Base-by-base conservation (phyloP, 35 echinoderm and acorn worm genomes). In the Strongylocentrotus purpuratus region DNA sequence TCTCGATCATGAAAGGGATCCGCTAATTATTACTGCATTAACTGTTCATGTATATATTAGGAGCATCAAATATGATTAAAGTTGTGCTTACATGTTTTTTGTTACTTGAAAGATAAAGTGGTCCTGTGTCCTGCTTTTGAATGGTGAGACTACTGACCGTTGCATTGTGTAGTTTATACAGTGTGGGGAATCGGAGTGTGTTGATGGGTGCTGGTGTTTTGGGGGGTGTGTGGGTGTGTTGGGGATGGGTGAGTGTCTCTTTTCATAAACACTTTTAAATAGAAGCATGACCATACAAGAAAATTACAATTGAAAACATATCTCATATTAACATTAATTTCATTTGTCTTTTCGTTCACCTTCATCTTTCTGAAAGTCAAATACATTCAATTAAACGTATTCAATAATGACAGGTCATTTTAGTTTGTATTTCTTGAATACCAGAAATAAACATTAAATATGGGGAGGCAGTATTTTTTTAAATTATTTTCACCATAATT, bases 21-120 rank as follows among this genome's bases (percentile, higher is more conserved):
- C 65, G 65, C 65, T 78, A 28, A 78, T 78, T 78, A 78, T 78
- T 25, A 78, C 28, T 78, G 18, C 65, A 78, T 78, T 78, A 78
- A 78, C 65, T 78, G 65, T n/a, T 28, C 65, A 78, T 78, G 65
- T 78, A 78, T 25, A 78, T 78, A 78, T 78, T n/a, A 78, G 65
- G 65, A 28, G 65, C 28, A 78, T 78, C 25, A 78, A n/a, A 78
- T 78, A 78, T 78, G 65, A 78, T 78, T 78, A 78, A 78, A 78
- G 22, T 78, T 78, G 5, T 78, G 65, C 65, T n/a, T 5, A 78
- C 28, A n/a, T 78, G 20, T n/a, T 70, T 70, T 70, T 28, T 78
- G 18, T 28, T 78, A 31, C 65, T 78, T 78, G 20, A 78, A n/a
- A 78, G 20, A 78, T 78, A 7, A 78, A 78, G 65, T n/a, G 20